Percentiles rank a stretch among this genome's conserved stretches.
These are phyloP conservation scores for Pediacus dermestoides DNA, from an alignment of 2,888 invertebrate species.

Conservation along the genomic window DNA sequence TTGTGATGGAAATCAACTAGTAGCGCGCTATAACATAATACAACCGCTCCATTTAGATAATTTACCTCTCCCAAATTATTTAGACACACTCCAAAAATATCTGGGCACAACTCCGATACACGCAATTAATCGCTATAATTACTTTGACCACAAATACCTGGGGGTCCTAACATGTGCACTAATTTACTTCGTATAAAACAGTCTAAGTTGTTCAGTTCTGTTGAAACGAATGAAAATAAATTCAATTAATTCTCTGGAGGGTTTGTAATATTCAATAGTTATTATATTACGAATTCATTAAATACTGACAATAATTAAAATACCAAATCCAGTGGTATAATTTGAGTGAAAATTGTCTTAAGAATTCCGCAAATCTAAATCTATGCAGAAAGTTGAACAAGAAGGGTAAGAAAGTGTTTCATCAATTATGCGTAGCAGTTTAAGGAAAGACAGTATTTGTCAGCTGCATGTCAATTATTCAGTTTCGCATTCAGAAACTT, in stretches of 20 bases:
- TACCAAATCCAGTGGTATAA: conserved; percentile 4
- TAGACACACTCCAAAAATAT: conserved; percentile 7
- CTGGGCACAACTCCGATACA: conserved; percentile 2
- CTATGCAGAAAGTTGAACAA: conserved; percentile 12
- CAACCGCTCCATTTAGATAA: conserved; percentile 4
- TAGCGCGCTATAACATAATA: background rate
- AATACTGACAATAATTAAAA: conserved; percentile 9
- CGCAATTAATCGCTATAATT: conserved; percentile 3
- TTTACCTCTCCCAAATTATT: conserved; percentile 8
- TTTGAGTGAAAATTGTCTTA: background rate
- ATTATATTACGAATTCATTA: too few species aligned
- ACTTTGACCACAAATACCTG: conserved; percentile 4
- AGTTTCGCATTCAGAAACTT: too few species aligned
- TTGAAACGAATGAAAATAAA: too few species aligned
- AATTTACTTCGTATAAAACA: too few species aligned
- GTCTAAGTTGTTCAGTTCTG: too few species aligned
- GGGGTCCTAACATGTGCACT: too few species aligned
- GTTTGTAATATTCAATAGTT: too few species aligned
- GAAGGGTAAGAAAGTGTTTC: conserved; percentile 10
- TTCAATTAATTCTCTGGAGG: too few species aligned
- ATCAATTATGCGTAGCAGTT: conserved; percentile 13
- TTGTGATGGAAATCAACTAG: background rate
- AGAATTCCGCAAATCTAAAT: conserved; percentile 6
- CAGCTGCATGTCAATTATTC: conserved; percentile 12
- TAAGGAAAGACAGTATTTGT: conserved; percentile 11